A percentile compares a stretch with the other conserved stretches of the same genome.
These are phyloP conservation scores for Mastacembelus armatus DNA, from an alignment of 2,797 vertebrate genomes.

Conservation along the genomic window DNA sequence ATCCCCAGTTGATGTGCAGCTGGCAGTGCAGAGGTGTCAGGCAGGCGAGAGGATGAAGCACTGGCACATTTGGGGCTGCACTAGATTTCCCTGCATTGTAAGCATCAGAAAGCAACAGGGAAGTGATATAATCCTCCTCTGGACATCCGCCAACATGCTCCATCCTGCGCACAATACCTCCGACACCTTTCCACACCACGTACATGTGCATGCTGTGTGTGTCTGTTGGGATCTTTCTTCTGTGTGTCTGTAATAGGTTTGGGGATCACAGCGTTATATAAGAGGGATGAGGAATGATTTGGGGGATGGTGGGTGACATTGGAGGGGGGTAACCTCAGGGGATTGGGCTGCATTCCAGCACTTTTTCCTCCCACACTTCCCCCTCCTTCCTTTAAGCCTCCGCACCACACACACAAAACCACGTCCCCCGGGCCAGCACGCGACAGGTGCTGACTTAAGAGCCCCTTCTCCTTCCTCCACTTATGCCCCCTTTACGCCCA, in stretches of 20 bases:
- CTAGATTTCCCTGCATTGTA: slow-evolving; percentile 68
- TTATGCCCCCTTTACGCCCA: slow-evolving; percentile 64
- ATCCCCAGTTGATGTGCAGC: slow-evolving; percentile 64
- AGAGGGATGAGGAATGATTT: slow-evolving; percentile 64
- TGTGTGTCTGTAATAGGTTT: slow-evolving; percentile 32
- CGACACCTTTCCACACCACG: slow-evolving; percentile 45
- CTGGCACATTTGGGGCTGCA: slow-evolving; percentile 60
- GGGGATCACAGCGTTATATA: slow-evolving; percentile 56
- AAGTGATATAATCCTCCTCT: slow-evolving; percentile 80
- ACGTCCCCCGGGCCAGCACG: slow-evolving; percentile 68
- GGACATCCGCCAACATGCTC: slow-evolving; percentile 70
- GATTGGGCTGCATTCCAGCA: slow-evolving; percentile 71
- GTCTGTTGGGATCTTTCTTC: slow-evolving; percentile 33
- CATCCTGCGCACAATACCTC: slow-evolving; percentile 61
- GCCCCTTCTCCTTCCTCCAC: slow-evolving; percentile 67
- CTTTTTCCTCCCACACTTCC: slow-evolving; percentile 43
- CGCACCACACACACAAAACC: slow-evolving; percentile 5
- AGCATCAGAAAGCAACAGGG: slow-evolving; percentile 70
- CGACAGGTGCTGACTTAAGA: slow-evolving; percentile 84
- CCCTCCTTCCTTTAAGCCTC: slow-evolving; percentile 20
- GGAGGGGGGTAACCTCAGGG: slow-evolving; percentile 47
- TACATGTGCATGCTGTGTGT: slow-evolving; percentile 26
- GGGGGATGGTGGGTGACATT: slow-evolving; percentile 31
- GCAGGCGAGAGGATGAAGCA: slow-evolving; percentile 62
- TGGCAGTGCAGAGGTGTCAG: slow-evolving; percentile 63